Evolutionary conservation across 2,888 invertebrate genomes (phyloP).

Genomic region (Drosophila tripunctata): DNA sequence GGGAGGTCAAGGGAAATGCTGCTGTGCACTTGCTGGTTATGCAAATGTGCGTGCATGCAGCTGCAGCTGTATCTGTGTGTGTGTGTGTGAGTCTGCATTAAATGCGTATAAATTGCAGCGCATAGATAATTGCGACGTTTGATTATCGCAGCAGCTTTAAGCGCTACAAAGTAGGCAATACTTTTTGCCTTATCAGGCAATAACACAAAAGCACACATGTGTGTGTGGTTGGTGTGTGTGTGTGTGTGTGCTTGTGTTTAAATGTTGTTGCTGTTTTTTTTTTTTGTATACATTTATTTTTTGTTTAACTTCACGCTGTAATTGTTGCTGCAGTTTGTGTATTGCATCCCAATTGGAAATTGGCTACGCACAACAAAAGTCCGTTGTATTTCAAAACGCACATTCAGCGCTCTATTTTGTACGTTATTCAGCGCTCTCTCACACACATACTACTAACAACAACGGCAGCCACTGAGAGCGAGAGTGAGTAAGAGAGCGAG

Average conservation of each 20-base stretch:
- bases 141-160: constrained; percentile 57
- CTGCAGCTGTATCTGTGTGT: too few relatives aligned
- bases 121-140: constrained; percentile 66
- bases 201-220: background rate
- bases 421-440: constrained; percentile 62
- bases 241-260: constrained; percentile 4
- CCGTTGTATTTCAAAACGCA: constrained; percentile 66
- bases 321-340: constrained; percentile 43
- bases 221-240: background rate
- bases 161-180: constrained; percentile 71
- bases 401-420: constrained; percentile 55
- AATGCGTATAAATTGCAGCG: constrained; percentile 48
- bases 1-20: constrained; percentile 38
- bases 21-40: constrained; percentile 36
- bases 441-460: constrained; percentile 33
- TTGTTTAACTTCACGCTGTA: too few relatives aligned
- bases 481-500: constrained; percentile 1
- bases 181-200: constrained; percentile 41
- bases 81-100: constrained; percentile 29
- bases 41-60: constrained; percentile 27
- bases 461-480: constrained; percentile 11
- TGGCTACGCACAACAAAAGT: constrained; percentile 21
- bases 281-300: constrained; percentile 12
- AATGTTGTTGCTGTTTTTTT: constrained; percentile 9
- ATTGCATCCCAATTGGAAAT: constrained; percentile 45